Percentiles rank a stretch among this genome's conserved stretches.
These are phyloP conservation scores for Lepisosteus osseus DNA, from an alignment of 2,113 vertebrate species.

Conservation along the genomic window DNA sequence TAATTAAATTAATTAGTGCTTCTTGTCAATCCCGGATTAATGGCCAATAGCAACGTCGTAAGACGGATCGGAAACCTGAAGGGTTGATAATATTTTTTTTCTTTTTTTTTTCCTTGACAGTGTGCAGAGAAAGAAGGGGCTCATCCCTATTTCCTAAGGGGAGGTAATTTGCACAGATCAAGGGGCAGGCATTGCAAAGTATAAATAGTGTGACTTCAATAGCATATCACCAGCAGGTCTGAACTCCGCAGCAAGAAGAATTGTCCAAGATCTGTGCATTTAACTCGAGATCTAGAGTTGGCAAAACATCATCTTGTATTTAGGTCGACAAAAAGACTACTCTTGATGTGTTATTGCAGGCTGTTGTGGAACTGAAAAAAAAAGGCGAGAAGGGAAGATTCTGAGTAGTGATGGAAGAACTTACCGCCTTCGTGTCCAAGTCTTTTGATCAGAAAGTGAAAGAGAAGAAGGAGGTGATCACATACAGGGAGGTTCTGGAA, in stretches of 20 bases:
- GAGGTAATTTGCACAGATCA: constrained; percentile 90
- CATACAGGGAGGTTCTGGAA: constrained; percentile 92
- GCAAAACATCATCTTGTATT: constrained; percentile 60
- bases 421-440: constrained; percentile 95
- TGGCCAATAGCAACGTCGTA: constrained; percentile 71
- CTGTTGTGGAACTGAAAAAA: constrained; percentile 69
- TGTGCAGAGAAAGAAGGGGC: constrained; percentile 58
- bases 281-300: constrained; percentile 59
- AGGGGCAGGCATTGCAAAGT: constrained; percentile 92
- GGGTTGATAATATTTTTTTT: constrained; percentile 46
- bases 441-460: constrained; percentile 97
- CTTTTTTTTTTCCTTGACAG: constrained; percentile 42
- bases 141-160: constrained; percentile 77
- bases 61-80: constrained; percentile 48
- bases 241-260: constrained; percentile 79
- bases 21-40: constrained; percentile 85
- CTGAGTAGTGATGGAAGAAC: constrained; percentile 88
- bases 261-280: constrained; percentile 68
- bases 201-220: constrained; percentile 97
- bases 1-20: constrained; percentile 94
- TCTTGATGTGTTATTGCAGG: constrained; percentile 82
- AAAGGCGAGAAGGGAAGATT: constrained; percentile 45
- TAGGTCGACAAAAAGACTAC: constrained; percentile 64
- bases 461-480: constrained; percentile 94
- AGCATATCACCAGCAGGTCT: constrained; percentile 81